These are phyloP conservation scores for Aphaenogaster floridana DNA, from an alignment of 1,140 invertebrate species.

Conservation along the genomic window DNA sequence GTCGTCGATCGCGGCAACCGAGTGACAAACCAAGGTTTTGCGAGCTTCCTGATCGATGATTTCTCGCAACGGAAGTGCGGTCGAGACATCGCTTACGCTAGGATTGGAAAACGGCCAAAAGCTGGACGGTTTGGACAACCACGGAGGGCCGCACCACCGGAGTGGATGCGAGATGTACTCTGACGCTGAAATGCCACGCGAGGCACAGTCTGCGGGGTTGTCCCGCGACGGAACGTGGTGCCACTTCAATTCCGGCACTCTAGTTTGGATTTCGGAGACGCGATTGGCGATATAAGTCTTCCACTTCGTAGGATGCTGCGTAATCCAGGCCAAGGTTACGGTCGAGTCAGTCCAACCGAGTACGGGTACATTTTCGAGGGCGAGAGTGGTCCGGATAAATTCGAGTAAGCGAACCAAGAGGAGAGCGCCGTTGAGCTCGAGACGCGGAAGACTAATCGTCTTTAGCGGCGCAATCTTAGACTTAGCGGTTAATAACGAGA, in stretches of 20 bases:
- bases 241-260: not conserved
- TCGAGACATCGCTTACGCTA: not conserved
- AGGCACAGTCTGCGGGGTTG: not conserved
- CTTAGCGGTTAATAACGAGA: not conserved
- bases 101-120: not conserved
- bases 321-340: not conserved
- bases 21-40: not conserved
- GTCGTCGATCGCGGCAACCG: no score
- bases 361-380: not conserved
- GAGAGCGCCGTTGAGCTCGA: not conserved
- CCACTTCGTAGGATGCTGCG: not conserved
- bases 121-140: not conserved
- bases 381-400: not conserved
- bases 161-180: not conserved
- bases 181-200: not conserved
- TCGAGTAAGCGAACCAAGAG: no score
- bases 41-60: not conserved
- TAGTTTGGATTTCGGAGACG: not conserved
- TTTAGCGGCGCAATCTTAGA: constrained; percentile 30
- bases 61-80: not conserved
- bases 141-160: not conserved
- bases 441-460: not conserved
- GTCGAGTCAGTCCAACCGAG: constrained; percentile 2
- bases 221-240: not conserved
- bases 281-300: constrained; percentile 29